Conservation (phyloP, 2,888 invertebrate genomes). For the Eurois occulta region DNA sequence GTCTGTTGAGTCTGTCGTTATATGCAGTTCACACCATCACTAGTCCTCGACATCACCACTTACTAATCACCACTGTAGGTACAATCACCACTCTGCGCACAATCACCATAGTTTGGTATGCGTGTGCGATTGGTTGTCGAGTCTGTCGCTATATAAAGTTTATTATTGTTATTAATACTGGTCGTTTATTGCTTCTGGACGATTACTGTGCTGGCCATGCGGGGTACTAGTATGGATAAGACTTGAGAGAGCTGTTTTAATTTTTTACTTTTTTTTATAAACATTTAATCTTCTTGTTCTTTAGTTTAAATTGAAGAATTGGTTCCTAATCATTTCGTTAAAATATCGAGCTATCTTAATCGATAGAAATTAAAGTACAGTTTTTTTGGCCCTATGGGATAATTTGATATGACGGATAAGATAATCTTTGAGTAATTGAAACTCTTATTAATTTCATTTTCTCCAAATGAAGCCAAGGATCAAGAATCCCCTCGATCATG, state of each 20-base stretch:
- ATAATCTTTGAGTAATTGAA: background rate
- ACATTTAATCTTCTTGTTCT: background rate
- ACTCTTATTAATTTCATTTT: background rate
- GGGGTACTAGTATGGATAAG: slow-evolving; percentile 61
- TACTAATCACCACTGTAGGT: slow-evolving; percentile 38
- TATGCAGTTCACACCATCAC: background rate
- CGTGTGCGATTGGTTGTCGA: slow-evolving; percentile 57
- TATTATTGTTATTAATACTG: slow-evolving; percentile 75
- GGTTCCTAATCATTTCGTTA: background rate
- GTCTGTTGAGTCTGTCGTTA: background rate
- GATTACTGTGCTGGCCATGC: slow-evolving; percentile 53
- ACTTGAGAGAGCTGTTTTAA: background rate
- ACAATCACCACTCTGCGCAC: slow-evolving; percentile 32
- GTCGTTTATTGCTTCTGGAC: slow-evolving; percentile 74
- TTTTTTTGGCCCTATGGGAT: background rate
- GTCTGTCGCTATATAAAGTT: slow-evolving; percentile 63
- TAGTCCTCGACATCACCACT: background rate
- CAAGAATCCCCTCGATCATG: too few relatives aligned
- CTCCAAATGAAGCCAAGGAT: background rate
- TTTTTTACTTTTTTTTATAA: background rate
- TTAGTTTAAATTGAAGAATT: background rate
- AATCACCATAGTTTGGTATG: slow-evolving; percentile 12
- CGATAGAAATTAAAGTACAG: background rate
- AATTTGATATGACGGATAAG: background rate
- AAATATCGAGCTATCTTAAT: background rate